Conservation (phyloP, 2,113 vertebrate genomes). For the Rousettus leschenaultii region DNA sequence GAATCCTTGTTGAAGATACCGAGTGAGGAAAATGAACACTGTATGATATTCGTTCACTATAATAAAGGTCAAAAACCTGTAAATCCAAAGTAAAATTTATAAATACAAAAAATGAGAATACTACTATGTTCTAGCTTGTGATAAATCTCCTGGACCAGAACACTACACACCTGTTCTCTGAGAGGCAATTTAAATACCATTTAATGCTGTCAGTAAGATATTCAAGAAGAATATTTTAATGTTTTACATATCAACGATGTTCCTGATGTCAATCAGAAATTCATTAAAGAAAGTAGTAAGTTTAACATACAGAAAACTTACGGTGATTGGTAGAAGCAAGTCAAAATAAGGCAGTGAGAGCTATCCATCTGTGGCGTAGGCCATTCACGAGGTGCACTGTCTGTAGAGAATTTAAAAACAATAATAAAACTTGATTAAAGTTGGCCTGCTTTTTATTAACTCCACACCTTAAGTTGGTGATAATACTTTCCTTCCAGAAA, state of each 20-base stretch:
- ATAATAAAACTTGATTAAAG: background rate
- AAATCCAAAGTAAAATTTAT: background rate
- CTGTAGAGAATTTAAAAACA: constrained; percentile 35
- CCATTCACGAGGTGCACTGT: background rate
- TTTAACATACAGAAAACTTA: background rate
- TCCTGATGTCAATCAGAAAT: background rate
- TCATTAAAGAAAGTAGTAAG: background rate
- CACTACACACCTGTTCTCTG: background rate
- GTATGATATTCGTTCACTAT: background rate
- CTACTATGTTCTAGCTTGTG: background rate
- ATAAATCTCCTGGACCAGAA: background rate
- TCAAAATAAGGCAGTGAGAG: background rate
- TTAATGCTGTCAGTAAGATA: background rate
- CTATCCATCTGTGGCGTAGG: no score
- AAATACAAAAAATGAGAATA: background rate
- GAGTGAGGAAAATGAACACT: background rate
- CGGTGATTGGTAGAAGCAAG: background rate
- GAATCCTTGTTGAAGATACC: background rate
- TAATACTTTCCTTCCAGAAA: constrained; percentile 23
- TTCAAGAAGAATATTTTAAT: background rate
- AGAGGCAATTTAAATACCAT: background rate
- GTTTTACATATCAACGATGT: background rate
- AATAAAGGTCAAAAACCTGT: background rate
- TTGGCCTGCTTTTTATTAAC: constrained; percentile 47
- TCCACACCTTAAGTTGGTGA: background rate